Evolutionary conservation across 2,113 vertebrate genomes (phyloP), one percentile per base, ranked within the genome.

Genomic region (Camelus dromedarius): DNA sequence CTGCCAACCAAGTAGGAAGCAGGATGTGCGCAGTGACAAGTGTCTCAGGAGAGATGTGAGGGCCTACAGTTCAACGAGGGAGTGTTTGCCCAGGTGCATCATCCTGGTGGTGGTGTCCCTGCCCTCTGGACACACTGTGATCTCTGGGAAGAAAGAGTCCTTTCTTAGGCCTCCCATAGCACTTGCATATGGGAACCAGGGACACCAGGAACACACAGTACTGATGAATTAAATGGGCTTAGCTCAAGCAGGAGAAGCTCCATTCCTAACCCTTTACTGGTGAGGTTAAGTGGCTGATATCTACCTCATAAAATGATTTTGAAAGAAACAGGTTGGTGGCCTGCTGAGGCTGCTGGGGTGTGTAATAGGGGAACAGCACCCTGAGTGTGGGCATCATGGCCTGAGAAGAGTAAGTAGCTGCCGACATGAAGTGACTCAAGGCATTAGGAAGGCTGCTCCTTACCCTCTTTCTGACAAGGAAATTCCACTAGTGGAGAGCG

Each of bases 291-390:
- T 32, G 56, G 16, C 58, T 75, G 46, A 42, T 69, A 66, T 50
- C 73, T 81, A n/a, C 14, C 80, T 93, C n/a, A 81, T 66, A 73
- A 64, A 91, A 62, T 58, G 14, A 90, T 87, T 35, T 75, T n/a
- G 70, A 85, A 70, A 88, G 50, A 70, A 91, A 58, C 6, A 77
- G n/a, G 19, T 50, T 9, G 19, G 30, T 56, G 54, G 20, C 50
- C 73, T 58, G 11, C 22, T 48, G 81, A 56, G 28, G 6, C 3
- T 16, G n/a, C 24, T 0, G 15, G 6, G 28, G 30, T 6, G 15
- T 11, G 22, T 80, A 12, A 60, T 0, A 85, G 24, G 11, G 12
- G 22, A 81, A 54, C 58, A 48, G 14, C 3, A 16, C 26, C 46
- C 46, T 58, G n/a, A 35, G 38, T 3, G 9, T n/a, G 28, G 50